Conservation (phyloP, 2,113 vertebrate genomes). For the Uropsilus gracilis region DNA sequence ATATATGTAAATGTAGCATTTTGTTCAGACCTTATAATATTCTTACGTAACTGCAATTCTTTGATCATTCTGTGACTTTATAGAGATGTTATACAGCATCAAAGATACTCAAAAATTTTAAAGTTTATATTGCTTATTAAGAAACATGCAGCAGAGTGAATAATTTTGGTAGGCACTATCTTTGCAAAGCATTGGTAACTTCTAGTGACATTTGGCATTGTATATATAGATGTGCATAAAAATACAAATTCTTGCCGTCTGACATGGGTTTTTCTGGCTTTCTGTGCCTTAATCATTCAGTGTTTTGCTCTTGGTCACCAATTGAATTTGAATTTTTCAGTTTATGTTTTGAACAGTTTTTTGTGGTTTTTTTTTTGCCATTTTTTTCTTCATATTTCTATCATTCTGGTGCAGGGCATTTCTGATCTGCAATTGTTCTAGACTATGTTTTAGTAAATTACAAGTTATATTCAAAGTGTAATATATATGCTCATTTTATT, state of each 20-base stretch:
- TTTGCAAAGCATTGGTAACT: conserved; percentile 66
- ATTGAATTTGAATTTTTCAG: conserved; percentile 80
- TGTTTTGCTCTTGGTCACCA: conserved; percentile 86
- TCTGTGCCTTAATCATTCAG: conserved; percentile 88
- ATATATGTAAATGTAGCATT: background rate
- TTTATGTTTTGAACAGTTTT: conserved; percentile 81
- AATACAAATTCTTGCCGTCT: conserved; percentile 91
- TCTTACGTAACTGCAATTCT: background rate
- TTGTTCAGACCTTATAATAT: conserved; percentile 32
- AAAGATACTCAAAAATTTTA: conserved; percentile 44
- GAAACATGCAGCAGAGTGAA: conserved; percentile 92
- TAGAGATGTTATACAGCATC: conserved; percentile 48
- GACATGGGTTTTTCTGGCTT: conserved; percentile 96
- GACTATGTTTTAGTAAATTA: conserved; percentile 61
- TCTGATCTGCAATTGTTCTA: conserved; percentile 92
- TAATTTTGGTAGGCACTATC: conserved; percentile 63
- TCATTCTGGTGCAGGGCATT: conserved; percentile 92
- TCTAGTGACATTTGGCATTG: conserved; percentile 67
- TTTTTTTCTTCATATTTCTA: conserved; percentile 73
- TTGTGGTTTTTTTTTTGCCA: background rate
- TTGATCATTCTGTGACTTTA: conserved; percentile 32
- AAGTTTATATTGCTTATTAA: conserved; percentile 73
- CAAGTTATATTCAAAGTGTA: conserved; percentile 57
- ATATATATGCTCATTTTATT: conserved; percentile 53
- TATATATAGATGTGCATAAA: conserved; percentile 70